Conservation (phyloP, 2,113 vertebrate genomes). For the Cricetomys ansorgei region DNA sequence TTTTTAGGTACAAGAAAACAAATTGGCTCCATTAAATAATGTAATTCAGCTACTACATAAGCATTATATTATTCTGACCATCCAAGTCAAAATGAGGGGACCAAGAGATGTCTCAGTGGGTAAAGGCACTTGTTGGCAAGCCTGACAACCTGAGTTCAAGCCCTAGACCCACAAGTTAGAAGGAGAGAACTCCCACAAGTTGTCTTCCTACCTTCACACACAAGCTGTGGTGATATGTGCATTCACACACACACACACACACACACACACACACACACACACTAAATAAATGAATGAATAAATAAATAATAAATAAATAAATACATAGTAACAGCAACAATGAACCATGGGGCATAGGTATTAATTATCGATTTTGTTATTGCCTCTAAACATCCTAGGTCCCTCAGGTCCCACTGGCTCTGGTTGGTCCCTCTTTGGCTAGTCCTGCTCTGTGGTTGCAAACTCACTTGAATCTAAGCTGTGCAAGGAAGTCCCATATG, state of each 20-base stretch:
- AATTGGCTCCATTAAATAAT: neutral
- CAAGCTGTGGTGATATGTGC: neutral
- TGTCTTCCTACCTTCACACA: neutral
- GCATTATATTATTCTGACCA: neutral
- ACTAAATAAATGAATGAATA: neutral
- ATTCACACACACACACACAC: neutral
- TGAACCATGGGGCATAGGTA: neutral
- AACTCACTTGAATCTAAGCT: neutral
- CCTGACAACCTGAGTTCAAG: neutral
- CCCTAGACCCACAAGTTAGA: neutral
- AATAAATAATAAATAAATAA: neutral
- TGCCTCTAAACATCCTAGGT: neutral
- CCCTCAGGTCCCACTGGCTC: neutral
- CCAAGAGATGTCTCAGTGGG: neutral
- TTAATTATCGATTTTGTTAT: neutral
- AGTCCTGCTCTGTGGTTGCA: neutral
- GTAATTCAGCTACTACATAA: neutral
- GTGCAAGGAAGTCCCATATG: neutral
- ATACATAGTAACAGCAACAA: neutral
- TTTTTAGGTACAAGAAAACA: slow-evolving; percentile 16
- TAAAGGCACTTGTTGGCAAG: neutral
- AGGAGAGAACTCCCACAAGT: neutral
- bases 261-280: neutral
- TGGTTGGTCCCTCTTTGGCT: neutral
- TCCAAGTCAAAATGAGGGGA: neutral